Conservation (phyloP, 2,113 vertebrate species). For the Progne subis region DNA sequence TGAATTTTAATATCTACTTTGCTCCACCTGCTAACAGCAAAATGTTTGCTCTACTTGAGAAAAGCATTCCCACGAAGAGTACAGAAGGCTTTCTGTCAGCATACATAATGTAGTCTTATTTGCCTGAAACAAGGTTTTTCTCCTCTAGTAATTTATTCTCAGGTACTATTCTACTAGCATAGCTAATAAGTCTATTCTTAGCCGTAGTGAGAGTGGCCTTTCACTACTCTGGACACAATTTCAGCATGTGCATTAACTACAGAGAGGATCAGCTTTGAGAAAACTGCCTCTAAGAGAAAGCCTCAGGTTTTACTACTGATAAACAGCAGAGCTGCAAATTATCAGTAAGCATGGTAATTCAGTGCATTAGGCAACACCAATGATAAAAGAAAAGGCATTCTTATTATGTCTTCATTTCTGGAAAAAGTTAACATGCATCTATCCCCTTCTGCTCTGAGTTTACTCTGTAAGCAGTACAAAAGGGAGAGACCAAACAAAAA, state of each 20-base stretch:
- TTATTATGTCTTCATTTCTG: background rate
- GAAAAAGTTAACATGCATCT: background rate
- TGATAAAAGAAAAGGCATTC: background rate
- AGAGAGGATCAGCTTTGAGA: background rate
- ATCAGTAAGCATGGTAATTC: background rate
- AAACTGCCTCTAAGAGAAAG: background rate
- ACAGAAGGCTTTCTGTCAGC: background rate
- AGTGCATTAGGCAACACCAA: background rate
- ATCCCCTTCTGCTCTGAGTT: background rate
- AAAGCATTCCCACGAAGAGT: background rate
- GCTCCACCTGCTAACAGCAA: background rate
- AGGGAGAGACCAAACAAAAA: background rate
- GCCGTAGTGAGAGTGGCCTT: background rate
- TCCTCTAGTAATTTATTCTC: background rate
- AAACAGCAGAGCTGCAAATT: background rate
- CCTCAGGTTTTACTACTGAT: background rate
- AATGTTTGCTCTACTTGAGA: background rate
- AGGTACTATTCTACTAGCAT: background rate
- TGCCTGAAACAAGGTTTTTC: background rate
- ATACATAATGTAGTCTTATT: background rate
- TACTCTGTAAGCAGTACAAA: background rate
- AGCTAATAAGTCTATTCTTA: background rate
- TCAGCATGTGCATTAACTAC: background rate
- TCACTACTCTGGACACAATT: background rate
- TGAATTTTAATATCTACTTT: background rate